phyloP scores from a whole-genome alignment of 2,888 invertebrate species.

The Polietes domitor region DNA sequence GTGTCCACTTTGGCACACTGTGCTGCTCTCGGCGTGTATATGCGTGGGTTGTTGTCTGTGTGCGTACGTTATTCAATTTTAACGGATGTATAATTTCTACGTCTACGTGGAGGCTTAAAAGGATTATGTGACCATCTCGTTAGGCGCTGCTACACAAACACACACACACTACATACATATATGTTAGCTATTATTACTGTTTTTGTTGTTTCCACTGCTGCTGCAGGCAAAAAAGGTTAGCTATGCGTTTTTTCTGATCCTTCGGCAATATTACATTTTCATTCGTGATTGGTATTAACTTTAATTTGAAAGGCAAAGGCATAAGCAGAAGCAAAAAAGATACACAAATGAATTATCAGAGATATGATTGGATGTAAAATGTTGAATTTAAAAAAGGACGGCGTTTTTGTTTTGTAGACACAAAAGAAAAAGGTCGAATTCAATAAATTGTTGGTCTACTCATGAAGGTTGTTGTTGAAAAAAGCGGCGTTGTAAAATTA shows the following conservation, averaged over 20 bases:
- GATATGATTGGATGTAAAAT: conserved; percentile 3
- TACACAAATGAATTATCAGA: background rate
- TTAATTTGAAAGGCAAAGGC: conserved; percentile 28
- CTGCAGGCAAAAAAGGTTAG: conserved; percentile 22
- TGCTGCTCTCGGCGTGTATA: too few species aligned
- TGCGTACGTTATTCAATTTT: conserved; percentile 43
- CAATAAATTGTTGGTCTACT: background rate
- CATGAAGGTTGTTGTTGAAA: too few species aligned
- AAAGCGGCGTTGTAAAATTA: too few species aligned
- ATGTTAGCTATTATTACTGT: too few species aligned
- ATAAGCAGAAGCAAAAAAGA: conserved; percentile 20
- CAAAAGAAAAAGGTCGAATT: conserved; percentile 12
- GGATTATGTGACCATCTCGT: conserved; percentile 43
- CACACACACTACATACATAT: background rate
- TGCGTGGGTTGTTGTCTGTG: too few species aligned
- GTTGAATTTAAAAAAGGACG: conserved; percentile 6
- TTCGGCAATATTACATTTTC: conserved; percentile 27
- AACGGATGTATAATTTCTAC: conserved; percentile 30
- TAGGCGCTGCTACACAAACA: background rate
- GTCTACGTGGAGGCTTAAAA: conserved; percentile 24
- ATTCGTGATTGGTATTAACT: conserved; percentile 32
- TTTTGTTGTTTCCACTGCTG: conserved; percentile 7
- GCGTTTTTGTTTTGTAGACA: background rate
- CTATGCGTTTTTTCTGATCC: conserved; percentile 8
- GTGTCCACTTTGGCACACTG: too few species aligned